Conservation (phyloP, 2,888 invertebrate species). For the Salticus scenicus region DNA sequence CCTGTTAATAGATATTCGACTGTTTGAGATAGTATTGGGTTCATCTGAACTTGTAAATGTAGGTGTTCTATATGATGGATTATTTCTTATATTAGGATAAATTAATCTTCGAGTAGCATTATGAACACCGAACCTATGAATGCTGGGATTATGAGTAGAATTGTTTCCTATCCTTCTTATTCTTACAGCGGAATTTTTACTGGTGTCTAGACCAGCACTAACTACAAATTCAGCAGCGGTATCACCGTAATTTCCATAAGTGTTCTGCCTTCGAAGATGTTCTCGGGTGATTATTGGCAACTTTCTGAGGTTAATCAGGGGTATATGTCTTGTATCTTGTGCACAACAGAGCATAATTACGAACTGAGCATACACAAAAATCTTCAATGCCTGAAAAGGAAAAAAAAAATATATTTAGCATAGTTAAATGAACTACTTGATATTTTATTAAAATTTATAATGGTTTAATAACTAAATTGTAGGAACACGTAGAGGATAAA, state of each 20-base stretch:
- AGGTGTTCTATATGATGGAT: neutral
- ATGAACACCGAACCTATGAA: neutral
- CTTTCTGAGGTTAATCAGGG: neutral
- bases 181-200: constrained; percentile 48
- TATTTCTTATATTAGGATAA: neutral
- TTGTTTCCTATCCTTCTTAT: constrained; percentile 38
- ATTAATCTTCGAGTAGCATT: neutral
- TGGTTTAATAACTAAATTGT: no score
- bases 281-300: constrained; percentile 57
- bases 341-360: no score
- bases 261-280: constrained; percentile 27
- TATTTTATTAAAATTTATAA: no score
- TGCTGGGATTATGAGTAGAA: neutral
- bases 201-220: constrained; percentile 54
- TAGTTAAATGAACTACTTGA: no score
- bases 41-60: neutral
- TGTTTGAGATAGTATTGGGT: constrained; percentile 1
- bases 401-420: no score
- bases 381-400: no score
- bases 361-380: no score
- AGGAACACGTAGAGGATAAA: no score
- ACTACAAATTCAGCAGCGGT: constrained; percentile 63
- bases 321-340: neutral
- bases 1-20: neutral
- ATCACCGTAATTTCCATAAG: constrained; percentile 41